phyloP scores from a whole-genome alignment of 2,797 vertebrate genomes.

The Coilia nasus region DNA sequence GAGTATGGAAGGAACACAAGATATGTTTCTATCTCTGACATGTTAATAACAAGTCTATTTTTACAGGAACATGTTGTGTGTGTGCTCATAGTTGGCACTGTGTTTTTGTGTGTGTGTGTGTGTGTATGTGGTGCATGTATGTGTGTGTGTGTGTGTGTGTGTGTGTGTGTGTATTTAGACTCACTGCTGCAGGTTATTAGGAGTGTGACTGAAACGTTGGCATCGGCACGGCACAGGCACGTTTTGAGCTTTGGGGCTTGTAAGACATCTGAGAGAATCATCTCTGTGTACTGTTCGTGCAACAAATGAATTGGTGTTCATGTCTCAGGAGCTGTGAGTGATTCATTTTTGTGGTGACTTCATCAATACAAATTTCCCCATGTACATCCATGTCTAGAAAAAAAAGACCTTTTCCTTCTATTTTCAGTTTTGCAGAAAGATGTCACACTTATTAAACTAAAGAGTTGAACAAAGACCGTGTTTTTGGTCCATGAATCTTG shows the following conservation, averaged over 20 bases:
- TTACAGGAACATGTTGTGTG: too few species aligned
- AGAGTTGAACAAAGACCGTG: not conserved
- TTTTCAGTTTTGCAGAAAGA: slow-evolving; percentile 2
- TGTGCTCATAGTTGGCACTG: too few species aligned
- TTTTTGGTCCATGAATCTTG: too few species aligned
- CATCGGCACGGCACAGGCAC: slow-evolving; percentile 43
- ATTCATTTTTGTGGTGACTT: slow-evolving; percentile 77
- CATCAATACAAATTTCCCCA: slow-evolving; percentile 67
- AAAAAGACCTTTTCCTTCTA: slow-evolving; percentile 44
- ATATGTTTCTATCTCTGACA: not conserved
- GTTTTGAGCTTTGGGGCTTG: slow-evolving; percentile 58
- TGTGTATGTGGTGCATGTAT: too few species aligned
- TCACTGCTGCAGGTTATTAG: slow-evolving; percentile 45
- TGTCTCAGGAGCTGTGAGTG: slow-evolving; percentile 71
- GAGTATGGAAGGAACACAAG: not conserved
- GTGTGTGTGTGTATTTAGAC: not conserved
- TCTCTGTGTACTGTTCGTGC: slow-evolving; percentile 64
- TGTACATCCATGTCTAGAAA: slow-evolving; percentile 58
- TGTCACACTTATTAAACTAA: not conserved
- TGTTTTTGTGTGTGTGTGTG: not conserved
- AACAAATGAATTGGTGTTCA: slow-evolving; percentile 72
- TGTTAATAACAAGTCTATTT: not conserved
- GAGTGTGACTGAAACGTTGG: slow-evolving; percentile 56
- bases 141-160: not conserved
- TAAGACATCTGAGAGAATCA: slow-evolving; percentile 71